Percentiles rank a stretch among this genome's conserved stretches.
These are phyloP conservation scores for Rotaria macrura DNA, from an alignment of 2,888 invertebrate species.

Conservation along the genomic window DNA sequence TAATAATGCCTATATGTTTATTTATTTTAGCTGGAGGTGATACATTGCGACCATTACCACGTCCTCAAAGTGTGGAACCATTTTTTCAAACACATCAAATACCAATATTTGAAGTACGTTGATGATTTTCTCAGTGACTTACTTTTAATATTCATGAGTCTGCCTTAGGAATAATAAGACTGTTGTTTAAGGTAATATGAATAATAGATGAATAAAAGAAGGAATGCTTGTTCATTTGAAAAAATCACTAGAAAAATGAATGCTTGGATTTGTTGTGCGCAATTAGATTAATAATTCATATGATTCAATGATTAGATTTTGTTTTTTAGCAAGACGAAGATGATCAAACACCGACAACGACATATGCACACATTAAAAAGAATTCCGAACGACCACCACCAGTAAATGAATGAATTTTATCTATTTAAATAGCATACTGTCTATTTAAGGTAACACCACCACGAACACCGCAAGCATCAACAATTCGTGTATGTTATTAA, in stretches of 20 bases:
- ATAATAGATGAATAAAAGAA: too few species aligned
- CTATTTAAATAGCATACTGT: too few species aligned
- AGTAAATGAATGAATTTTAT: too few species aligned
- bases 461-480: not conserved
- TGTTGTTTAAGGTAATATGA: not conserved
- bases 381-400: too few species aligned
- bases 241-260: not conserved
- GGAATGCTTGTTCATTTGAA: too few species aligned
- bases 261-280: not conserved
- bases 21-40: not conserved
- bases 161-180: not conserved
- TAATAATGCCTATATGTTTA: too few species aligned
- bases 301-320: not conserved
- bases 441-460: not conserved
- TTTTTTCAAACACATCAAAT: not conserved
- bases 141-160: not conserved
- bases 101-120: not conserved
- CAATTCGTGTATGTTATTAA: not conserved
- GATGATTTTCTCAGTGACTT: not conserved
- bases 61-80: not conserved
- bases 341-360: not conserved
- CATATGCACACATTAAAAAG: not conserved
- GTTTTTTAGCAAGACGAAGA: not conserved
- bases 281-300: not conserved
- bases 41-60: not conserved